Conservation (phyloP, 2,113 vertebrate species). For the Tenebrosternarchus preto region DNA sequence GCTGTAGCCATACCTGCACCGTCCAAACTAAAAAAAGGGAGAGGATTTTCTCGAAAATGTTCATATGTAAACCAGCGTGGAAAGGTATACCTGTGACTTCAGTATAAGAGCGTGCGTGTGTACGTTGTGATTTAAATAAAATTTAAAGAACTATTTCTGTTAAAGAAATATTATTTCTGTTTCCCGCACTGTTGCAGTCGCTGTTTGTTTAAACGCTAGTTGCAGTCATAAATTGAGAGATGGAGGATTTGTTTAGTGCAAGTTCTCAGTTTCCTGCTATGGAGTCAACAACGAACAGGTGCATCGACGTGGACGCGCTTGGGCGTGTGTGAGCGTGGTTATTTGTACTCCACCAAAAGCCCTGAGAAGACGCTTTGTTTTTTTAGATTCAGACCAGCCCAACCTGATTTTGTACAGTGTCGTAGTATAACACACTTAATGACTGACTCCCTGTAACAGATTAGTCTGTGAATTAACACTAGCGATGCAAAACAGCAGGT, state of each 20-base stretch:
- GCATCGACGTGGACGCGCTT: constrained; percentile 19
- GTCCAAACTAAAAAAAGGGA: no score
- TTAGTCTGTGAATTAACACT: constrained; percentile 49
- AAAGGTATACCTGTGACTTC: no score
- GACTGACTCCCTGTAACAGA: constrained; percentile 68
- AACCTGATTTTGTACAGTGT: constrained; percentile 75
- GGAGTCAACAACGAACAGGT: constrained; percentile 22
- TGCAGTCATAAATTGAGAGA: no score
- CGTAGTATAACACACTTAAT: constrained; percentile 66
- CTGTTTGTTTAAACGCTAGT: not conserved
- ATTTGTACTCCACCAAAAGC: constrained; percentile 23
- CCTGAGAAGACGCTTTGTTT: constrained; percentile 1
- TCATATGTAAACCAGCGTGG: no score
- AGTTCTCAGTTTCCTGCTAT: not conserved
- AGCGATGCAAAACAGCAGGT: not conserved
- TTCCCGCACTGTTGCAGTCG: no score
- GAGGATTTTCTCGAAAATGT: no score
- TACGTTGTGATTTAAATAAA: not conserved
- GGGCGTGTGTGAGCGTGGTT: constrained; percentile 20
- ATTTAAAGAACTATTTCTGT: not conserved
- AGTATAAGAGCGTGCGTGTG: not conserved
- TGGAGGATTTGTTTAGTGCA: not conserved
- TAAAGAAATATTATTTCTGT: not conserved
- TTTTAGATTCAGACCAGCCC: constrained; percentile 66
- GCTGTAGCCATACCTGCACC: no score